Conservation (phyloP, 2,888 invertebrate genomes). For the Blera fallax region DNA sequence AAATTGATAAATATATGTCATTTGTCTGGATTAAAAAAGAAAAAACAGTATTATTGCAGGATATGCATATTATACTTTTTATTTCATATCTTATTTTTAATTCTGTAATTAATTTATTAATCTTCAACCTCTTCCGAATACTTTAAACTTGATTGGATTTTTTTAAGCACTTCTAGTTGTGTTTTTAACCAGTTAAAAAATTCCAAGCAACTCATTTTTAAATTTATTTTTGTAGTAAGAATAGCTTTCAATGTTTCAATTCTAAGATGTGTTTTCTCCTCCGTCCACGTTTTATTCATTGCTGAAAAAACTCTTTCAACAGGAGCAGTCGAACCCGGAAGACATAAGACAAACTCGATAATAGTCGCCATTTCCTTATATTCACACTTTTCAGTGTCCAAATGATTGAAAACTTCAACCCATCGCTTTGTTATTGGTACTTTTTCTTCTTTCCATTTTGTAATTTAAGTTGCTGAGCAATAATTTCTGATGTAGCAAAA, state of each 20-base stretch:
- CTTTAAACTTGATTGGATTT: no score
- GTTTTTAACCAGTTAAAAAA: background rate
- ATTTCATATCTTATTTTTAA: background rate
- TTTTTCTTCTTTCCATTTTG: constrained; percentile 1
- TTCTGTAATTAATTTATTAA: background rate
- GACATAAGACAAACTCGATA: constrained; percentile 8
- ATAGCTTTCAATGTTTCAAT: background rate
- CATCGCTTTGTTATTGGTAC: background rate
- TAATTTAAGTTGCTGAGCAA: background rate
- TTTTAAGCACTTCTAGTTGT: no score
- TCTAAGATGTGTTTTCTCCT: background rate
- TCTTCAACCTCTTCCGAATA: no score
- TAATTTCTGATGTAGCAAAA: background rate
- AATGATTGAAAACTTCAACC: background rate
- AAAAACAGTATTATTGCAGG: background rate
- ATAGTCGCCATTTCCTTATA: constrained; percentile 8
- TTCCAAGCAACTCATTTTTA: background rate
- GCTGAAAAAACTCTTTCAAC: constrained; percentile 10
- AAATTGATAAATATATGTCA: background rate
- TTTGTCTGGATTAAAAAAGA: background rate
- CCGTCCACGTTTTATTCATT: constrained; percentile 11
- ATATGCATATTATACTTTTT: background rate
- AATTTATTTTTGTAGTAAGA: no score
- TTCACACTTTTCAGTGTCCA: constrained; percentile 11
- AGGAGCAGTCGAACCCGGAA: constrained; percentile 4